These are phyloP conservation scores for Lacerta bilineata DNA, from an alignment of 2,797 vertebrate species.

Conservation along the genomic window DNA sequence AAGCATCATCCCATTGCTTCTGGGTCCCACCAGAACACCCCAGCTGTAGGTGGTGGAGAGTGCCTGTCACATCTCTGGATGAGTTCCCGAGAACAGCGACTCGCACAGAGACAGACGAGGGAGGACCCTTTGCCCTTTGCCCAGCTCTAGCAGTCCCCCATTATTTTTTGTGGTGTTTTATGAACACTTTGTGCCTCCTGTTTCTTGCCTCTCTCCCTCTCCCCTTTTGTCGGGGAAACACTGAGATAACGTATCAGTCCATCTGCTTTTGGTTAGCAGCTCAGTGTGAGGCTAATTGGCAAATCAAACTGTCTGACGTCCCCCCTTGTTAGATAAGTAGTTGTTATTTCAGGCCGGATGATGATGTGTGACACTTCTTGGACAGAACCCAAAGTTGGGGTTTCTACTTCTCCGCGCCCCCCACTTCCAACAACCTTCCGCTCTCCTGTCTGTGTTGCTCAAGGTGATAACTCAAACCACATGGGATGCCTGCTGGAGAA, in stretches of 20 bases:
- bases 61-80: neutral
- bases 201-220: neutral
- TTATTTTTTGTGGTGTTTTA: neutral
- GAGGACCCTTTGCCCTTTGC: neutral
- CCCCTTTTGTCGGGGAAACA: neutral
- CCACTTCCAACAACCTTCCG: conserved; percentile 8
- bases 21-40: neutral
- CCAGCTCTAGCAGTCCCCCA: neutral
- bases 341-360: conserved; percentile 12
- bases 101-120: accelerated
- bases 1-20: neutral
- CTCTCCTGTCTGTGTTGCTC: conserved; percentile 46
- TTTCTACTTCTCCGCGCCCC: neutral
- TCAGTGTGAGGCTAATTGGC: conserved; percentile 65
- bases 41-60: neutral
- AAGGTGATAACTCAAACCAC: conserved; percentile 76
- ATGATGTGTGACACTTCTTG: conserved; percentile 49
- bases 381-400: conserved; percentile 63
- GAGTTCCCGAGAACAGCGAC: neutral
- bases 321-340: conserved; percentile 57
- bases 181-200: no score
- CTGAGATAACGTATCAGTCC: conserved; percentile 15
- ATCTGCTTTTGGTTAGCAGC: conserved; percentile 76
- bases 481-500: conserved; percentile 49
- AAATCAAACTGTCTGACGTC: conserved; percentile 67